A percentile compares a stretch with the other conserved stretches of the same genome.
phyloP scores from a whole-genome alignment of 2,797 vertebrate genomes.

The Notoglanidium macrostoma region DNA sequence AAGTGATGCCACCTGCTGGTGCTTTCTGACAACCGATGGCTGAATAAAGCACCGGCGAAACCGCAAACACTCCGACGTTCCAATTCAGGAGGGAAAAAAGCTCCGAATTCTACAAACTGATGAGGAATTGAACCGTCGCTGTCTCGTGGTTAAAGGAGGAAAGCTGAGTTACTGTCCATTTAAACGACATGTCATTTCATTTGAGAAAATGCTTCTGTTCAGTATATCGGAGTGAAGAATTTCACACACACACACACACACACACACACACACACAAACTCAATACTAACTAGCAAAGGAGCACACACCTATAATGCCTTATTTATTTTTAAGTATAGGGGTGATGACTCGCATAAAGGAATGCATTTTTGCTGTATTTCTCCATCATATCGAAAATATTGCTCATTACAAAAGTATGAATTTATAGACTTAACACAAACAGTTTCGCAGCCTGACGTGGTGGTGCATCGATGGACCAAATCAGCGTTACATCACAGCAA shows the following conservation, averaged over 20 bases:
- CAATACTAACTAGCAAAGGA: background rate
- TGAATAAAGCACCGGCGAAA: background rate
- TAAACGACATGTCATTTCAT: background rate
- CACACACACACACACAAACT: background rate
- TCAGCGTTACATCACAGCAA: background rate
- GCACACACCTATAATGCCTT: background rate
- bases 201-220: background rate
- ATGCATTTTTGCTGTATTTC: background rate
- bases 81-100: background rate
- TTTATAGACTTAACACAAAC: background rate
- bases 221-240: background rate
- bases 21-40: background rate
- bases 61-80: background rate
- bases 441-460: background rate
- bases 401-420: background rate
- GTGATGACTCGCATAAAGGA: background rate
- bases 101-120: background rate
- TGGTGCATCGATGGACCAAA: too few species aligned
- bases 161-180: background rate
- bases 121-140: background rate
- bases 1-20: conserved; percentile 51
- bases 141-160: background rate
- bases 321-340: background rate
- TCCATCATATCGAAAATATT: background rate
- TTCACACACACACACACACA: background rate